Conservation (phyloP, 2,888 invertebrate genomes). For the Drosophila recens region DNA sequence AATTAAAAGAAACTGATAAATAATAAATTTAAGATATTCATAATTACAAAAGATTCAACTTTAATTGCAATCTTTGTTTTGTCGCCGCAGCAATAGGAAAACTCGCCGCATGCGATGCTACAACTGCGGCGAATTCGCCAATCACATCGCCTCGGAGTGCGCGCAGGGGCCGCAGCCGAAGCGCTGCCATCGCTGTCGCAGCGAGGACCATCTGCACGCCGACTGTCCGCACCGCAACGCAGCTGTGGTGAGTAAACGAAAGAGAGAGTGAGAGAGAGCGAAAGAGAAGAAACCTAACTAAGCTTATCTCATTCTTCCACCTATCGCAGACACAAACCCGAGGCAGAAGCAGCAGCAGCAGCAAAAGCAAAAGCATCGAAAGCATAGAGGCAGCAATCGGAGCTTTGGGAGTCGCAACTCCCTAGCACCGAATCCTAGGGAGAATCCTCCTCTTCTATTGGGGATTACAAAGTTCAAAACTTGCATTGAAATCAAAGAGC, state of each 20-base stretch:
- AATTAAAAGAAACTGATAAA: not conserved
- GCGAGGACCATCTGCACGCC: conserved; percentile 94
- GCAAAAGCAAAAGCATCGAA: conserved; percentile 43
- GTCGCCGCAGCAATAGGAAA: conserved; percentile 86
- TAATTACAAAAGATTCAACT: too few species aligned
- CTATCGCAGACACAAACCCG: conserved; percentile 60
- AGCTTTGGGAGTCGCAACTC: conserved; percentile 19
- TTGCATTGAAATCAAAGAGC: conserved; percentile 77
- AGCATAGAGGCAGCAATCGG: conserved; percentile 21
- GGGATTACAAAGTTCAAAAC: conserved; percentile 66
- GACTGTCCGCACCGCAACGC: conserved; percentile 90
- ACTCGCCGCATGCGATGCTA: conserved; percentile 96
- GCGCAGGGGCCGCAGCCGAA: conserved; percentile 95
- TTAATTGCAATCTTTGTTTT: too few species aligned
- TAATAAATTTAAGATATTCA: not conserved
- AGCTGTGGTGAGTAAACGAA: conserved; percentile 55
- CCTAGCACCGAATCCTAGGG: conserved; percentile 17
- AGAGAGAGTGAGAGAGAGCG: too few species aligned
- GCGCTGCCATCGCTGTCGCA: conserved; percentile 95
- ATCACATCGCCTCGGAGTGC: conserved; percentile 96
- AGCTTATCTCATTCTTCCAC: not conserved
- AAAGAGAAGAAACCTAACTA: not conserved
- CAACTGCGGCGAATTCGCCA: conserved; percentile 96
- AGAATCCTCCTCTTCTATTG: not conserved
- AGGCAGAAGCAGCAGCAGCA: conserved; percentile 16